Conservation (phyloP, 2,797 vertebrate genomes). For the Phoebastria nigripes region DNA sequence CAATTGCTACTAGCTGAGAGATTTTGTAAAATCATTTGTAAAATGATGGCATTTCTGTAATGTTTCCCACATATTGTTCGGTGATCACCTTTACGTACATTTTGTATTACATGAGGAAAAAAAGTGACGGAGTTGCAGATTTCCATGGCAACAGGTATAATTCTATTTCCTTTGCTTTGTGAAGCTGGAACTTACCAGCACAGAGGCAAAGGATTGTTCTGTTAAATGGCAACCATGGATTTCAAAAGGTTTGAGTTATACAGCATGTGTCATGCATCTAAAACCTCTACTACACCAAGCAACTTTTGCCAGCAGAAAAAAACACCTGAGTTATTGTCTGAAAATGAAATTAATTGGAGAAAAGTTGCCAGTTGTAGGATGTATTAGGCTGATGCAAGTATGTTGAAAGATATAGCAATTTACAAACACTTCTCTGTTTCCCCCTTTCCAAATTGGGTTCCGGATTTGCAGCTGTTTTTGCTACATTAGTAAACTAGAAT, state of each 20-base stretch:
- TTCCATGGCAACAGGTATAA: conserved; percentile 32
- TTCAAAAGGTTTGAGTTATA: not conserved
- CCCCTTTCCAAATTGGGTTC: not conserved
- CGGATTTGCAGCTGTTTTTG: not conserved
- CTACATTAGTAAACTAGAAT: not conserved
- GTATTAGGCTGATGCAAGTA: not conserved
- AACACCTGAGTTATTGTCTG: not conserved
- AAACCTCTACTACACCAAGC: not conserved
- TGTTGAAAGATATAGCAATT: not conserved
- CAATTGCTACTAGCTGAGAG: not conserved
- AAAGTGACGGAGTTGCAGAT: not conserved
- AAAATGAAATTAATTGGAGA: not conserved
- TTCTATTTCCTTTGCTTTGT: conserved; percentile 18
- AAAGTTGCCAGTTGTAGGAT: not conserved
- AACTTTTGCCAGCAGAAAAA: not conserved
- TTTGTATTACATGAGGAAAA: not conserved
- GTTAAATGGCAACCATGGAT: not conserved
- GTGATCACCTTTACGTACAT: not conserved
- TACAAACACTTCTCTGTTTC: not conserved
- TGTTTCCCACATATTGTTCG: not conserved
- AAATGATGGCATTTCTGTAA: not conserved
- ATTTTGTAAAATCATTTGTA: not conserved
- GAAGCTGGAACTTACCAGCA: not conserved
- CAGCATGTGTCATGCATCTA: not conserved
- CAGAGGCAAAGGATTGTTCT: not conserved